These are phyloP conservation scores for Dendroctonus valens DNA, from an alignment of 1,140 invertebrate genomes.

Conservation along the genomic window DNA sequence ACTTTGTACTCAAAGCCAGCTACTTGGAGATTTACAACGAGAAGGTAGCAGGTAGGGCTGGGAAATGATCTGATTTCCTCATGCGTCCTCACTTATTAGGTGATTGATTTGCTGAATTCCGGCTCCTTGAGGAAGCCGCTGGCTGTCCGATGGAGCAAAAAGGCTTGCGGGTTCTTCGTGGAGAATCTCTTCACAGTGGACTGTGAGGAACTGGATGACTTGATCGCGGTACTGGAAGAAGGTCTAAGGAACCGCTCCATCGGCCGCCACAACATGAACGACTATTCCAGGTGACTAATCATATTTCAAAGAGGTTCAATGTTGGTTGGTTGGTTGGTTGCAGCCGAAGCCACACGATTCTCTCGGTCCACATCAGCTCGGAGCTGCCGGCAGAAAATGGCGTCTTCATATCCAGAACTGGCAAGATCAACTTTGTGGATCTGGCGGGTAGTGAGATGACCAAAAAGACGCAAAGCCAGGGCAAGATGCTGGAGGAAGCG, in stretches of 20 bases:
- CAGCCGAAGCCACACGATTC: constrained; percentile 86
- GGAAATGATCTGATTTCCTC: background rate
- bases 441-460: constrained; percentile 93
- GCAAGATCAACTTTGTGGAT: constrained; percentile 94
- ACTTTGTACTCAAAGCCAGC: constrained; percentile 88
- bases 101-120: constrained; percentile 91
- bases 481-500: constrained; percentile 87
- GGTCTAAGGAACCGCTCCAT: constrained; percentile 86
- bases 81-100: constrained; percentile 57
- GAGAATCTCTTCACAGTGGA: constrained; percentile 94
- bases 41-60: constrained; percentile 63
- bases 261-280: constrained; percentile 93
- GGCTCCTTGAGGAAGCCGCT: constrained; percentile 77
- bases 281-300: constrained; percentile 70
- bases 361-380: constrained; percentile 82
- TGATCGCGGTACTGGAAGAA: constrained; percentile 92
- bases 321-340: constrained; percentile 6
- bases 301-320: background rate
- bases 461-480: constrained; percentile 88
- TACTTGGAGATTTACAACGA: constrained; percentile 96
- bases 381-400: constrained; percentile 80
- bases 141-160: constrained; percentile 89
- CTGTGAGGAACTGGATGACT: constrained; percentile 90
- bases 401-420: constrained; percentile 81
- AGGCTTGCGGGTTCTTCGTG: constrained; percentile 88